Evolutionary conservation across 2,797 vertebrate species (phyloP).

Genomic region (Sciurus vulgaris): DNA sequence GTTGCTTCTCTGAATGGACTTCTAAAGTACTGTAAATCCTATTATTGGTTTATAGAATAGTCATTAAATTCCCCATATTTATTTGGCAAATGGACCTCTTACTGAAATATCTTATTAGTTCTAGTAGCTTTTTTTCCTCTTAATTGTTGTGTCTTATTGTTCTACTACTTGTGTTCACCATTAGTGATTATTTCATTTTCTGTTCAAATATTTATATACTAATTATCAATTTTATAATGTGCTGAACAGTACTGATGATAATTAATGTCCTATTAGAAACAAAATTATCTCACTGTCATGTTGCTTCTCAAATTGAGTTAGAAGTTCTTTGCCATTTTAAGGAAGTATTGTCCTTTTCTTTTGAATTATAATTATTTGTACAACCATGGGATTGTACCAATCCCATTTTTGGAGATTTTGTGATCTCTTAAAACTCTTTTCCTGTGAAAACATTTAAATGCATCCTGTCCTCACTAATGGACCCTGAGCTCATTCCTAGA

Average conservation of each 20-base stretch:
- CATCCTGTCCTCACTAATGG: too few relatives aligned
- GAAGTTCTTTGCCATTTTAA: not conserved
- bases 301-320: not conserved
- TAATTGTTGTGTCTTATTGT: not conserved
- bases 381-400: not conserved
- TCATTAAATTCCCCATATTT: not conserved
- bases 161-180: not conserved
- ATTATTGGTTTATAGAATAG: not conserved
- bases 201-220: not conserved
- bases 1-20: not conserved
- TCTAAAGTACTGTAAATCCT: not conserved
- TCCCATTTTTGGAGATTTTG: not conserved
- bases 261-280: not conserved
- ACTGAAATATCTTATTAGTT: slow-evolving; percentile 36
- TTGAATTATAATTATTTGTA: not conserved
- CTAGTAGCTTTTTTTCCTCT: not conserved
- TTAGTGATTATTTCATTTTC: slow-evolving; percentile 20
- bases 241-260: not conserved
- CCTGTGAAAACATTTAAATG: not conserved
- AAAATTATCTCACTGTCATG: not conserved
- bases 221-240: slow-evolving; percentile 4
- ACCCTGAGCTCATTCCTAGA: not conserved
- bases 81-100: not conserved
- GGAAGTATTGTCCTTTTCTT: not conserved
- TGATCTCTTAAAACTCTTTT: not conserved